Base-by-base conservation (phyloP, 2,888 invertebrate species). In the Adelognathus sp. region DNA sequence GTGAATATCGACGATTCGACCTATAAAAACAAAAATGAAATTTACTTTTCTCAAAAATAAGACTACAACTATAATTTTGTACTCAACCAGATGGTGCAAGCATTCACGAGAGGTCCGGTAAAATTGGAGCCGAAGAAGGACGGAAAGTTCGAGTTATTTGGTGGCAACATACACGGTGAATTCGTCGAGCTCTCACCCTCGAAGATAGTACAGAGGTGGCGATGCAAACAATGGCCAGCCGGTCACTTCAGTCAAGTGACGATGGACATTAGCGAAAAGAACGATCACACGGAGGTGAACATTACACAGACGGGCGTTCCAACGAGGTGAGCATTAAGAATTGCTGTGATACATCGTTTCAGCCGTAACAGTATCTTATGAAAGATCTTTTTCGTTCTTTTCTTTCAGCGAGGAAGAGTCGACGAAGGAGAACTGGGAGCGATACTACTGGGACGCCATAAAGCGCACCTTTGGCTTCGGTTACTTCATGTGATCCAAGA, bases 361-460 rank as follows among this genome's bases (percentile, higher is more conserved):
- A 52, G 33, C n/a, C 18, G 16, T 52, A 60, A 16, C n/a, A 41
- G 18, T 6, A 41, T 46, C 58, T 39, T 18, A n/a, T n/a, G 7
- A 33, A n/a, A n/a, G 11, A 64, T 39, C 33, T 60, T 24, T 44
- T 1, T 7, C 7, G 16, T 6, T 41, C 41, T 56, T 70, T 64
- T 56, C 74, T 75, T 76, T 80, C 88, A 93, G 91, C 67, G 98
- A 96, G 91, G 94, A 94, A 76, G 96, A 96, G 4, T 94, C 95
- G 54, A 98, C 98, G 39, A 94, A 93, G 86, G 94, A 95, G 76
- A 99, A 99, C 88, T 99, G 99, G 99, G 95, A 96, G 81, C 94
- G 96, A 74, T 98, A 98, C 92, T 99, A 99, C 91, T 98, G 98
- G 95, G 96, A 97, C 88, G 95, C 98, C 85, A 98, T 99, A 91